These are phyloP conservation scores for Channa maculata DNA, from an alignment of 2,113 vertebrate genomes.

Conservation along the genomic window DNA sequence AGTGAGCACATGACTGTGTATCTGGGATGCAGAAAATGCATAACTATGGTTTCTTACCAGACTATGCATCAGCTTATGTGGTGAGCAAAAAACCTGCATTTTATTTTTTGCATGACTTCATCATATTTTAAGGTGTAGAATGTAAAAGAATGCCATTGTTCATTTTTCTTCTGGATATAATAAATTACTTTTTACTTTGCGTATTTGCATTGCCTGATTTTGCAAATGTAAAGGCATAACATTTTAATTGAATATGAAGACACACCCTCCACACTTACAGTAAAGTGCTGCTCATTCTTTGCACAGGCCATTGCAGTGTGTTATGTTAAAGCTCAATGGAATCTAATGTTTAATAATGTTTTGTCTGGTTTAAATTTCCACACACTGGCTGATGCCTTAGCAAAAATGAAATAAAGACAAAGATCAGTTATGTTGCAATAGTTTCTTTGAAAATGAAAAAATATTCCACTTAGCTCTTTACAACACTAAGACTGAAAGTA, in stretches of 20 bases:
- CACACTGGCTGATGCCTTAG: conserved; percentile 25
- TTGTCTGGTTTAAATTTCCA: conserved; percentile 61
- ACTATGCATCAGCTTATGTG: background rate
- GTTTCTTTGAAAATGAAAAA: conserved; percentile 70
- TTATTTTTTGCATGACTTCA: background rate
- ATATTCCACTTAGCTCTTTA: conserved; percentile 65
- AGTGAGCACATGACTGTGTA: conserved; percentile 15
- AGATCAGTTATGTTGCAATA: conserved; percentile 23
- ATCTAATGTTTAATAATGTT: conserved; percentile 42
- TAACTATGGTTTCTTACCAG: background rate
- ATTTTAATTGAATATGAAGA: background rate
- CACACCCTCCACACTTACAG: conserved; percentile 17
- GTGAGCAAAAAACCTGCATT: background rate
- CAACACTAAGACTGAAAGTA: conserved; percentile 76
- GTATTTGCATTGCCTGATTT: background rate
- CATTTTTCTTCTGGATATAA: background rate
- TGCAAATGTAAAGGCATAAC: background rate
- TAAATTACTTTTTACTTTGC: background rate
- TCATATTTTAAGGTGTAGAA: background rate
- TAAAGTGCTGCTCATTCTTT: conserved; percentile 24
- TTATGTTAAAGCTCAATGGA: conserved; percentile 36
- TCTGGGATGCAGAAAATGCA: background rate
- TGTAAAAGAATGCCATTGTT: background rate
- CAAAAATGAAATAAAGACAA: conserved; percentile 55
- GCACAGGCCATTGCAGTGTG: conserved; percentile 1